Evolutionary conservation across 2,797 vertebrate genomes (phyloP).

Genomic region (Podargus strigoides): DNA sequence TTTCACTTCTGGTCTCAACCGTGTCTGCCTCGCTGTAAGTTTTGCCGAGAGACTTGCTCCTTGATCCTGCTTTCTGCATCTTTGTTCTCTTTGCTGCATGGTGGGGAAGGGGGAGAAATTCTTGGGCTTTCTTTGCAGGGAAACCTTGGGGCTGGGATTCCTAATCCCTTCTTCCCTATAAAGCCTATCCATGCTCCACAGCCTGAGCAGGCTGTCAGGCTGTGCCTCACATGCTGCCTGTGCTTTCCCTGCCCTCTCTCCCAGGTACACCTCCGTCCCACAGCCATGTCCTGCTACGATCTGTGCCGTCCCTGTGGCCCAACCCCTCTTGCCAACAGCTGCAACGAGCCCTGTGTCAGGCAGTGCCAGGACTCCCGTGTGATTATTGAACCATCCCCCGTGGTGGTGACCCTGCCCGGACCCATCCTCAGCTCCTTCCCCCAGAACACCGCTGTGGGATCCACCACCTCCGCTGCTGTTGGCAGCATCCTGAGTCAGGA

Average conservation of each 20-base stretch:
- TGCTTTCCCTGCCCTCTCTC: not conserved
- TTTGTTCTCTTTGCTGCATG: too few relatives aligned
- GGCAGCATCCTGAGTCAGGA: not conserved
- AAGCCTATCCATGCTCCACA: too few relatives aligned
- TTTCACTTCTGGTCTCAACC: not conserved
- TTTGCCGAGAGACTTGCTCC: too few relatives aligned
- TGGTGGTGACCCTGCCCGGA: not conserved
- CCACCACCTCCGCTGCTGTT: not conserved
- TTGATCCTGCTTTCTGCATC: too few relatives aligned
- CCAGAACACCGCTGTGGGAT: not conserved
- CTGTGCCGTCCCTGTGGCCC: not conserved
- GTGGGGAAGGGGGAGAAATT: too few relatives aligned
- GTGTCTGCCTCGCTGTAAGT: fast-evolving
- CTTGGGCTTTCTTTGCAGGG: too few relatives aligned
- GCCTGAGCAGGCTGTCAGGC: not conserved
- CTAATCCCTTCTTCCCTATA: too few relatives aligned
- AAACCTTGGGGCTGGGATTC: too few relatives aligned
- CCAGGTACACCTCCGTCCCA: not conserved
- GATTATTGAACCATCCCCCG: not conserved
- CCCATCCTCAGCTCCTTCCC: slow-evolving; percentile 24
- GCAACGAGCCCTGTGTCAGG: not conserved
- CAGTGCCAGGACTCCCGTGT: not conserved
- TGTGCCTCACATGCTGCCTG: not conserved
- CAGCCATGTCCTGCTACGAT: not conserved
- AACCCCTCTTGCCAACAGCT: not conserved